Evolutionary conservation across 2,113 vertebrate species (phyloP).

Genomic region (Elachura formosa): DNA sequence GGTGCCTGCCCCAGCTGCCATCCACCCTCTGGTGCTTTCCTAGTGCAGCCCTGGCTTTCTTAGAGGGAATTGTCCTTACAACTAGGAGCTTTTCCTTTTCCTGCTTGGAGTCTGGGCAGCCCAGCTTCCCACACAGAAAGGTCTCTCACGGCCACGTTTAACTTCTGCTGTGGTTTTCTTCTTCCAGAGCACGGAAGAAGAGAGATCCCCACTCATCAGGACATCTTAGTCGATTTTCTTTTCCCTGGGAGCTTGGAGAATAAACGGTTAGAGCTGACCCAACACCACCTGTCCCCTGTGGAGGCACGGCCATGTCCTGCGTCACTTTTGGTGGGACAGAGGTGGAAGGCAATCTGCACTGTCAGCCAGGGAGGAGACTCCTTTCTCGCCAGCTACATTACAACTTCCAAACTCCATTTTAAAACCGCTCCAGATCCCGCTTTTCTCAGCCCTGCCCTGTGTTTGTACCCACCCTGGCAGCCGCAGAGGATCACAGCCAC

Average conservation of each 20-base stretch:
- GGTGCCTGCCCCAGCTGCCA: neutral
- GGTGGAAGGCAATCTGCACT: neutral
- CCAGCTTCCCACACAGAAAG: neutral
- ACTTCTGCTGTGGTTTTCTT: neutral
- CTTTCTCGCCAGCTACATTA: neutral
- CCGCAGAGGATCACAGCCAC: neutral
- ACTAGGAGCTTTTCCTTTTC: neutral
- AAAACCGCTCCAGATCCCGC: neutral
- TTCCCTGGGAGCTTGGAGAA: neutral
- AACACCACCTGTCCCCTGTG: neutral
- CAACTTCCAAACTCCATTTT: neutral
- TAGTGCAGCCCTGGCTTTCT: neutral
- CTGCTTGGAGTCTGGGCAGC: neutral
- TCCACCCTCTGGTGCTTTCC: neutral
- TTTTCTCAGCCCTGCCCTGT: neutral
- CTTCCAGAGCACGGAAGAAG: slow-evolving; percentile 69
- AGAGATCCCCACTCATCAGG: slow-evolving; percentile 74
- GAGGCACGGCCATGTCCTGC: neutral
- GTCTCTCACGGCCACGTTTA: neutral
- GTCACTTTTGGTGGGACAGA: neutral
- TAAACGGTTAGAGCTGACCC: slow-evolving; percentile 13
- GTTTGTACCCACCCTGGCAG: neutral
- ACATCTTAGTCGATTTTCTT: slow-evolving; percentile 46
- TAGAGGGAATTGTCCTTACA: neutral
- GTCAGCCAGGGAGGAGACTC: neutral